Base-by-base conservation (phyloP, 2,113 vertebrate species). In the Pithys albifrons region DNA sequence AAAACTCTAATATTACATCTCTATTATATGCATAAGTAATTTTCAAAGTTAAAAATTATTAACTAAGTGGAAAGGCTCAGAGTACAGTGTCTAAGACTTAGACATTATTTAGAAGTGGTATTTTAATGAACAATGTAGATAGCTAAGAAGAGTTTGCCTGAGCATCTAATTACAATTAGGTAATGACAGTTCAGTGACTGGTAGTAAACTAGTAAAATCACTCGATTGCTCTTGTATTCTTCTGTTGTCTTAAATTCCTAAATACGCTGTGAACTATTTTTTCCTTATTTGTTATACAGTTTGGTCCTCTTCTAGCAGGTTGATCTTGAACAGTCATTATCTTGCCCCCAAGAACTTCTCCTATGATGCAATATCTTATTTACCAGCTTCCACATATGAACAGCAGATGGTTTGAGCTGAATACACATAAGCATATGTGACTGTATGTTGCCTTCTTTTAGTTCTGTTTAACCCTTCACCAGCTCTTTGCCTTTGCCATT, bases 331-430 rank as follows among this genome's bases (percentile, higher is more conserved):
- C 58, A 76, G 66, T 85, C 45, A 61, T 49, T 89, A 79, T 76
- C 45, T 67, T 85, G 67, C 71, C 85, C 54, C 39, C 58, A 85
- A 91, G 71, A 93, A 79, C 85, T 89, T 88, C 48, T 94, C n/a
- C 71, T 82, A 35, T 91, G 67, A 96, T 79, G 85, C 43, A 95
- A 79, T 91, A 89, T 46, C 49, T 45, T 78, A 85, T 93, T 94
- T 94, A 83, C 78, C 49, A 83, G 51, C 39, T 88, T 95, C 39
- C 54, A 76, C 89, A 88, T 70, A 96, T 37, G 85, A 97, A 78
- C 46, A 91, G 71, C 94, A 97, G 95, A 95, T 96, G 93, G 91
- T 90, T 96, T 88, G 78, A 91, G 51, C 62, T 94, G 57, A 91
- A 72, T 89, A 61, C 87, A 89, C 70, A 88, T 73, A 94, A 93